Evolutionary conservation across 2,888 invertebrate genomes (phyloP).

Genomic region (Eurytoma californica): DNA sequence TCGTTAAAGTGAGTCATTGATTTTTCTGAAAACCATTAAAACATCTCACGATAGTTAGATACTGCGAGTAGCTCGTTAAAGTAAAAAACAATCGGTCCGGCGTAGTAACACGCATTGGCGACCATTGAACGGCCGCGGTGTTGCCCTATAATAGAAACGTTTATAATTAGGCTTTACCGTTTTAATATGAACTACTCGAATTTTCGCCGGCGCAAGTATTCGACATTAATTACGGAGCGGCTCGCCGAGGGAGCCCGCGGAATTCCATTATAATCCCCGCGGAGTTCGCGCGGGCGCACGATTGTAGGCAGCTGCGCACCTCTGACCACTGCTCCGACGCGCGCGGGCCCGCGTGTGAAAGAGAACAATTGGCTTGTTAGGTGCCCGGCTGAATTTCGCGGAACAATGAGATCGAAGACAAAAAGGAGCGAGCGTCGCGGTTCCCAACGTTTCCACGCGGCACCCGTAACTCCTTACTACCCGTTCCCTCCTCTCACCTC

Average conservation of each 20-base stretch:
- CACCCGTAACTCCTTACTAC: not conserved
- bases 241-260: too few relatives aligned
- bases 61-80: too few relatives aligned
- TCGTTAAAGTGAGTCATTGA: too few relatives aligned
- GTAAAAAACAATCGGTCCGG: too few relatives aligned
- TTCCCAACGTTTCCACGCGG: conserved; percentile 26
- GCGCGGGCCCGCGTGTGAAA: conserved; percentile 41
- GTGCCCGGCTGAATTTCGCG: conserved; percentile 36
- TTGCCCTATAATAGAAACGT: not conserved
- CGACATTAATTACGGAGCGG: conserved; percentile 22
- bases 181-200: not conserved
- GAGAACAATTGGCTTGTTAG: conserved; percentile 54
- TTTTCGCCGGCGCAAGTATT: not conserved
- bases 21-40: too few relatives aligned
- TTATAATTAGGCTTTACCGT: not conserved
- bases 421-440: conserved; percentile 15
- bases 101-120: not conserved
- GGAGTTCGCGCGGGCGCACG: not conserved
- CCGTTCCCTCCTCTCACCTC: too few relatives aligned
- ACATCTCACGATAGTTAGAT: too few relatives aligned
- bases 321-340: conserved; percentile 1
- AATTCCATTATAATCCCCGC: conserved; percentile 21
- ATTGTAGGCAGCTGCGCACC: not conserved
- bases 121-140: not conserved
- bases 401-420: conserved; percentile 43